Percentiles rank a stretch among this genome's conserved stretches.
phyloP scores from a whole-genome alignment of 2,113 vertebrate genomes.

The Opisthocomus hoazin region DNA sequence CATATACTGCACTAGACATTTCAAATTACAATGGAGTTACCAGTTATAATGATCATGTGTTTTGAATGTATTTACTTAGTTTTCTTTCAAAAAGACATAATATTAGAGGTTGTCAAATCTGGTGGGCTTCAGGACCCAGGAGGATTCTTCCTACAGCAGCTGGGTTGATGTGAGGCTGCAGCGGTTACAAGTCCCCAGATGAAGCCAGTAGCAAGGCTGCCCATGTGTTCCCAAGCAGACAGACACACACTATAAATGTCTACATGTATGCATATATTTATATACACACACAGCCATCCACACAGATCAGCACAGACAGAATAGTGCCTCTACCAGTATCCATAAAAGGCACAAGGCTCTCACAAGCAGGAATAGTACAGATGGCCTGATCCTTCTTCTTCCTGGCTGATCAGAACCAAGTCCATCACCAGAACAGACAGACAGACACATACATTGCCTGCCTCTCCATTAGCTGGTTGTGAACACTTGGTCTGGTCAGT shows the following conservation, averaged over 20 bases:
- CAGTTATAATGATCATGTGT: neutral
- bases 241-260: neutral
- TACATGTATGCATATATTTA: neutral
- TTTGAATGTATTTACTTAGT: neutral
- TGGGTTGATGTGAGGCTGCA: neutral
- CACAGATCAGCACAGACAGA: neutral
- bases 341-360: neutral
- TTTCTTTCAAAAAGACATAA: neutral
- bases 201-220: neutral
- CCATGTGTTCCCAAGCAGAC: neutral
- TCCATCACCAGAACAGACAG: neutral
- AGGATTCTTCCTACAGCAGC: neutral
- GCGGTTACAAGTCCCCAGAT: neutral
- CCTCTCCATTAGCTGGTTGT: neutral
- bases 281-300: neutral
- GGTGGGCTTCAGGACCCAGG: neutral
- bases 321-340: neutral
- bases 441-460: rapidly evolving
- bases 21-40: neutral
- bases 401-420: neutral
- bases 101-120: neutral
- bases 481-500: neutral
- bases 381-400: neutral
- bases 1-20: neutral
- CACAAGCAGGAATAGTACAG: neutral